Evolutionary conservation across 2,888 invertebrate genomes (phyloP).

Genomic region (Lepidocyrtinus sp.): DNA sequence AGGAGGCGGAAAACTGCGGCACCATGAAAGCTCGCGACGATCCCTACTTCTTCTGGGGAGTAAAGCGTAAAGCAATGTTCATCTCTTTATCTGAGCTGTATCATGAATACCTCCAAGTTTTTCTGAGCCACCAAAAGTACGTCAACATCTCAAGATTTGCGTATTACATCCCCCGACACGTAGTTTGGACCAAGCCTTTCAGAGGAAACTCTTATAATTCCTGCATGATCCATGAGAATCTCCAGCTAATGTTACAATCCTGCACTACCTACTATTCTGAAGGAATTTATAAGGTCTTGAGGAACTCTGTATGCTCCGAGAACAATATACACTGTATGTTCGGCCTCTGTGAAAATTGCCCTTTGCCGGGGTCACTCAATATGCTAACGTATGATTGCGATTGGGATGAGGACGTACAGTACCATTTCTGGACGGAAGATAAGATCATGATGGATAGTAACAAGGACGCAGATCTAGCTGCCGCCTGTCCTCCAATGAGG

Average conservation of each 20-base stretch:
- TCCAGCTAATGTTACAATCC: not conserved
- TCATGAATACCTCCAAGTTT: conserved; percentile 10
- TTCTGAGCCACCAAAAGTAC: not conserved
- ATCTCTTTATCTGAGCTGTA: conserved; percentile 9
- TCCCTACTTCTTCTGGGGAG: not conserved
- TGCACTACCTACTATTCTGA: conserved; percentile 19
- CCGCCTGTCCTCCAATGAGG: not conserved
- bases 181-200: conserved; percentile 8
- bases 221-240: conserved; percentile 21
- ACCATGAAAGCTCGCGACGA: not conserved
- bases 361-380: not conserved
- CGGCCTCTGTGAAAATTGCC: conserved; percentile 14
- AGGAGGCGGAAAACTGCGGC: conserved; percentile 3
- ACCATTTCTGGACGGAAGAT: not conserved
- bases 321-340: conserved; percentile 1
- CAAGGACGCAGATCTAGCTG: too few relatives aligned
- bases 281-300: not conserved
- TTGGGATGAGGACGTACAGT: not conserved
- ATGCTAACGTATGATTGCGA: not conserved
- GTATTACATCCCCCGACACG: not conserved
- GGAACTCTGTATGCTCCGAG: not conserved
- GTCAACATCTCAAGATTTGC: conserved; percentile 7
- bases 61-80: not conserved
- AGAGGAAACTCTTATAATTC: conserved; percentile 6
- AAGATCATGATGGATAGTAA: not conserved